Evolutionary conservation across 2,797 vertebrate genomes (phyloP), one percentile per base, ranked within the genome.

Genomic region (Acanthiza pusilla): DNA sequence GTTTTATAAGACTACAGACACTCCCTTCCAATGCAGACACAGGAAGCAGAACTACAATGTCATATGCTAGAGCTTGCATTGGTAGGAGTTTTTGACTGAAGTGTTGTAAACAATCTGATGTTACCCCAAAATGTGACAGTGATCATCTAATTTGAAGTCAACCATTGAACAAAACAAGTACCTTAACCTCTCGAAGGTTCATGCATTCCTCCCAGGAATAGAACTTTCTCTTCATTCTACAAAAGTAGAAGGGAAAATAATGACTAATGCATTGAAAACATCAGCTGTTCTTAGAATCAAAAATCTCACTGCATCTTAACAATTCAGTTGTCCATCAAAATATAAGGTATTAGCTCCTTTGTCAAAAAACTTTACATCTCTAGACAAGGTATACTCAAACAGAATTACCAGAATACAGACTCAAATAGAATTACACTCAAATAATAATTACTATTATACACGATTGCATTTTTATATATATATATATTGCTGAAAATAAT

Each of bases 141-240:
- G 29, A 83, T 80, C 1, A 0, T 42, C 8, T 47, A 61, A 75
- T 43, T 25, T 62, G 11, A 89, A 93, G 43, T 34, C 45, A 89
- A 60, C 4, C 19, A 54, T 1, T 61, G 47, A 88, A 93, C 42
- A 53, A 84, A 85, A 93, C 55, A 96, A 85, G 95, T 98, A 99
- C 99, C 98, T 99, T 99, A 97, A 99, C 98, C 93, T 99, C 99
- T 91, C 99, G 98, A 91, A 99, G 99, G 96, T 99, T 99, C 98
- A 99, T 99, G 91, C 99, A 99, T 97, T 99, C 99, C 88, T 99
- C 99, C 99, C 99, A 99, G 67, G 99, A 99, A 97, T 99, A 99
- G 97, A 99, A 99, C 93, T 99, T 99, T 67, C 98, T 98, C 98
- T 99, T 99, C 99, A 99, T 99, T 97, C 99, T 99, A 89, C 48